These are phyloP conservation scores for Gadopsis marmoratus DNA, from an alignment of 2,797 vertebrate species.

Conservation along the genomic window DNA sequence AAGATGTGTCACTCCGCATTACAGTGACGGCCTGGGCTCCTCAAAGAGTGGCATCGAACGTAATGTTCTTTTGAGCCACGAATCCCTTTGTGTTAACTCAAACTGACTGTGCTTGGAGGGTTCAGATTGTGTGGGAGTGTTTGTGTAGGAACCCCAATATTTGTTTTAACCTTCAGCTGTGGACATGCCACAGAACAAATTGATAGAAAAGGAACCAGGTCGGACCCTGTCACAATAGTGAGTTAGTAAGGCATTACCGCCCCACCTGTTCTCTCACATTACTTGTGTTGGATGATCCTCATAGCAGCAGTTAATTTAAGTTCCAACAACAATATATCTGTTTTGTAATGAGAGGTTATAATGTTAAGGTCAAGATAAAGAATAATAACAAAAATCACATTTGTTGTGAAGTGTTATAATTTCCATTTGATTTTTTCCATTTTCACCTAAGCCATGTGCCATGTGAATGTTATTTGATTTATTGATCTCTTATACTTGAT, in stretches of 20 bases:
- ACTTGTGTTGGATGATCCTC: background rate
- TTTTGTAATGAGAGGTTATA: background rate
- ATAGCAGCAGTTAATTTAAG: background rate
- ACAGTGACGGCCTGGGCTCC: conserved; percentile 64
- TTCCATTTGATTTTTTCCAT: background rate
- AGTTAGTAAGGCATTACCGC: background rate
- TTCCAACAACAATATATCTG: background rate
- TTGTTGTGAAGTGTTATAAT: background rate
- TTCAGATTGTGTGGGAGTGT: conserved; percentile 34
- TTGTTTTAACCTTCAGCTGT: conserved; percentile 56
- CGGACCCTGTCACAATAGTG: conserved; percentile 5
- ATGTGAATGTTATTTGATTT: background rate
- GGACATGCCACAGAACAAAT: conserved; percentile 27
- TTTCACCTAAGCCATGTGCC: background rate
- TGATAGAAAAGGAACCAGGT: conserved; percentile 33
- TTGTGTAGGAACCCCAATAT: conserved; percentile 45
- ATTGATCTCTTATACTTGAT: conserved; percentile 13
- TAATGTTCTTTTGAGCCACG: conserved; percentile 69
- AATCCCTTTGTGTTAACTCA: conserved; percentile 66
- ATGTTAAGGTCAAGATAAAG: background rate
- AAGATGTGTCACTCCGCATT: conserved; percentile 68
- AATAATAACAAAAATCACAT: background rate
- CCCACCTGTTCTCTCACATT: background rate
- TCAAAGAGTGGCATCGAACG: conserved; percentile 60
- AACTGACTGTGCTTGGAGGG: conserved; percentile 58